Base-by-base conservation (phyloP, 2,888 invertebrate genomes). In the Ormyrus labotus region DNA sequence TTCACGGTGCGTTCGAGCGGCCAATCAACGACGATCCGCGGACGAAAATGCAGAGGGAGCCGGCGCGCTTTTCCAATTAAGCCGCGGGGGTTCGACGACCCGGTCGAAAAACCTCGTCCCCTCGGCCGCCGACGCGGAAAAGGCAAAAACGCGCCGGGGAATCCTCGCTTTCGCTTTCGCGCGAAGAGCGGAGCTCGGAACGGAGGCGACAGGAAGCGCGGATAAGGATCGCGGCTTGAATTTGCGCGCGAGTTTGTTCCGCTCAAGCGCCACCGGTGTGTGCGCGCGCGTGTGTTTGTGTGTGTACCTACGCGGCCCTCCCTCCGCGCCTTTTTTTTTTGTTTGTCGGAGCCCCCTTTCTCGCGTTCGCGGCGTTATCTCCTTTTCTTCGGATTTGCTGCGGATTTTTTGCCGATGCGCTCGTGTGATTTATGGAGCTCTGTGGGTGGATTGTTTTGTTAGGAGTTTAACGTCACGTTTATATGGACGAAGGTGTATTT, bases 201-300 rank as follows among this genome's bases (percentile, higher is more conserved):
- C 34, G 19, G 48, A 55, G 11, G 65, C 68, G 67, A 70, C 67
- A 67, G 80, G 71, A 80, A 71, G 63, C 63, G 45, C 61, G 57
- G 72, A 72, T 72, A 77, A 81, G 61, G 72, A 81, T 81, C 68
- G 19, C 34, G 34, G 34, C 34, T 34, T 34, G 64, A 68, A 60
- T 65, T 71, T 80, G 19, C 7, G 19, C 63, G 61, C 63, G 69
- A 48, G 55, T 60, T 57, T 69, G 34, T 81, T 73, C 13, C 72
- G 34, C 51, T 47, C 50, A 13, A 79, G 63, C 34, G 34, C 53
- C 10, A 53, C 50, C 10, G 10, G 47, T n/a, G 11, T 48, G 61
- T 3, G 6, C 45, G 5, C 45, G n/a, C 7, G 51, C 9, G 11
- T 8, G 13, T 55, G 11, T 19, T 1, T 19, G 19, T 19, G 19